Evolutionary conservation across 1,140 invertebrate genomes (phyloP).

Genomic region (Pachyrhynchus sulphureomaculatus): DNA sequence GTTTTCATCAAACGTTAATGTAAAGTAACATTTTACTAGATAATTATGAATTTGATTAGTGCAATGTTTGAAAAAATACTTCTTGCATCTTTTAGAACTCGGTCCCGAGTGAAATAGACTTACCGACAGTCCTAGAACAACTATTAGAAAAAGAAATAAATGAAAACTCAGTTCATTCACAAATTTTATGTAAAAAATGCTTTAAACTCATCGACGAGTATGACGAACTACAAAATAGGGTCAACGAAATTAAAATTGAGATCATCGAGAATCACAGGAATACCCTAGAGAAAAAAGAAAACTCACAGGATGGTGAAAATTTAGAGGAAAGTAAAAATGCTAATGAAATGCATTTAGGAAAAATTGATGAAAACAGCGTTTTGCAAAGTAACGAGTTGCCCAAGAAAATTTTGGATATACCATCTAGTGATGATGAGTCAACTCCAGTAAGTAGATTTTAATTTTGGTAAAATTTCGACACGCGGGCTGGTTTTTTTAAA

Average conservation of each 20-base stretch:
- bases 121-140: constrained; percentile 54
- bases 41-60: no score
- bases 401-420: constrained; percentile 47
- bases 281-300: constrained; percentile 37
- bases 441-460: constrained; percentile 35
- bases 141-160: constrained; percentile 56
- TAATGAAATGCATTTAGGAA: constrained; percentile 29
- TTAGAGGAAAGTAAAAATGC: constrained; percentile 11
- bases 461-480: no score
- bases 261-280: constrained; percentile 42
- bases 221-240: constrained; percentile 57
- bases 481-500: no score
- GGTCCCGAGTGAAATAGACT: constrained; percentile 27
- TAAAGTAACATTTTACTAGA: no score
- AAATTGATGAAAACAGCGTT: background rate
- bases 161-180: constrained; percentile 55
- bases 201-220: constrained; percentile 62
- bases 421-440: constrained; percentile 48
- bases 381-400: constrained; percentile 33
- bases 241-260: constrained; percentile 41
- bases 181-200: constrained; percentile 65
- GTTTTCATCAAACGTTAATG: no score
- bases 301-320: constrained; percentile 26
- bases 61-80: no score
- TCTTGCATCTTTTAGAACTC: constrained; percentile 8